Conservation (phyloP, 2,113 vertebrate genomes). For the Donacobius atricapilla region DNA sequence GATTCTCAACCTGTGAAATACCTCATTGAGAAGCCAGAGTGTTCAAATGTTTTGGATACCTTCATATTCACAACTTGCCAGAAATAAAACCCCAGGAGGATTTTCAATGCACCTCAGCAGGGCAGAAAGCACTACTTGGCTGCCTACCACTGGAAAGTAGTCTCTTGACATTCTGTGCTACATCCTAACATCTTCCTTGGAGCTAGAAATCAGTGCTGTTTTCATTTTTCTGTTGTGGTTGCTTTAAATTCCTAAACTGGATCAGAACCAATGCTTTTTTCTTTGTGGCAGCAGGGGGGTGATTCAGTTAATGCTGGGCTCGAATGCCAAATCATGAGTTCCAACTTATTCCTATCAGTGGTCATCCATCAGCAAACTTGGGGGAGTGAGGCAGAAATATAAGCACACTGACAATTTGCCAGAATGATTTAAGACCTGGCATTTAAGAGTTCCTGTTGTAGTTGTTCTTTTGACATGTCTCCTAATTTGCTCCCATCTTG, state of each 20-base stretch:
- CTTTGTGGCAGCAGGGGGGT: not conserved
- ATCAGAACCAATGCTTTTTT: conserved; percentile 16
- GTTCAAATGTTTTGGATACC: not conserved
- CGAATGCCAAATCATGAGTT: conserved; percentile 28
- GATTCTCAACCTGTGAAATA: not conserved
- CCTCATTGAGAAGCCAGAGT: not conserved
- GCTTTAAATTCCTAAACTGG: not conserved
- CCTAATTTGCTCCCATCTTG: conserved; percentile 42
- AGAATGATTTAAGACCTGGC: conserved; percentile 64
- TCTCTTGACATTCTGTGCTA: not conserved
- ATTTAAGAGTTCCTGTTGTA: conserved; percentile 63
- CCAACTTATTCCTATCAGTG: conserved; percentile 28
- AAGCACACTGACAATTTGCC: conserved; percentile 54
- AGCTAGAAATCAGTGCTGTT: not conserved
- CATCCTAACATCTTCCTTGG: not conserved
- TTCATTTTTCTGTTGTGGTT: conserved; percentile 11
- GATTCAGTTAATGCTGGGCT: conserved; percentile 41
- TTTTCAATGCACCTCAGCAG: not conserved
- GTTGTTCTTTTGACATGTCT: conserved; percentile 53
- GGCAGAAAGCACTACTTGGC: not conserved
- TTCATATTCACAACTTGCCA: not conserved
- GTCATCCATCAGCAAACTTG: conserved; percentile 58
- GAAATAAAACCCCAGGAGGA: not conserved
- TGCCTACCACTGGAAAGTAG: not conserved
- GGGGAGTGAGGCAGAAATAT: conserved; percentile 47